Conservation (phyloP, 2,888 invertebrate genomes). For the Epistrophella euchroma region DNA sequence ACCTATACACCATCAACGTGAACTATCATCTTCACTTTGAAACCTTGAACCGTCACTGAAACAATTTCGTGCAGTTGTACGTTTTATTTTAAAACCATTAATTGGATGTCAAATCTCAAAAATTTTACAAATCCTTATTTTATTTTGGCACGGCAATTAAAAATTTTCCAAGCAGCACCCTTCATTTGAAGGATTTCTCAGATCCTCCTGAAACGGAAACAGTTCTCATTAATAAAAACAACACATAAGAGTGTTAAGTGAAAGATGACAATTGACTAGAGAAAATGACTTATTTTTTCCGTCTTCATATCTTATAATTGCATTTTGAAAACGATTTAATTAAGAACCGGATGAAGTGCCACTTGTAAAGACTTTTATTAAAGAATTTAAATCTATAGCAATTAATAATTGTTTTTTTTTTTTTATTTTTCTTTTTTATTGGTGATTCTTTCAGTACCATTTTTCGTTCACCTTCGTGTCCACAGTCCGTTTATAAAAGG, state of each 20-base stretch:
- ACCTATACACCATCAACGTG: too few relatives aligned
- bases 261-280: conserved; percentile 42
- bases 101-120: conserved; percentile 57
- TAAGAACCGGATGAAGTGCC: conserved; percentile 63
- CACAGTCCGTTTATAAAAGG: background rate
- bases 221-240: conserved; percentile 56
- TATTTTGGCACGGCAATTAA: conserved; percentile 62
- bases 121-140: conserved; percentile 31
- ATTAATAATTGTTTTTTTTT: conserved; percentile 36
- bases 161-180: conserved; percentile 45
- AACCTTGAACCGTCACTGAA: background rate
- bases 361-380: conserved; percentile 62
- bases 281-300: conserved; percentile 44
- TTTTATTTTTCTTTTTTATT: conserved; percentile 13
- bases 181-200: conserved; percentile 9
- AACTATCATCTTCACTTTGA: too few relatives aligned
- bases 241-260: conserved; percentile 51
- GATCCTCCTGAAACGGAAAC: conserved; percentile 25
- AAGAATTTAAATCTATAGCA: conserved; percentile 37
- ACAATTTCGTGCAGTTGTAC: background rate
- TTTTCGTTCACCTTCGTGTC: too few relatives aligned
- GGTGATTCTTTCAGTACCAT: background rate
- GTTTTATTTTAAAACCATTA: conserved; percentile 21
- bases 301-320: conserved; percentile 47
- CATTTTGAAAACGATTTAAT: conserved; percentile 66